phyloP scores from a whole-genome alignment of 2,797 vertebrate species.

The Vespertilio murinus region DNA sequence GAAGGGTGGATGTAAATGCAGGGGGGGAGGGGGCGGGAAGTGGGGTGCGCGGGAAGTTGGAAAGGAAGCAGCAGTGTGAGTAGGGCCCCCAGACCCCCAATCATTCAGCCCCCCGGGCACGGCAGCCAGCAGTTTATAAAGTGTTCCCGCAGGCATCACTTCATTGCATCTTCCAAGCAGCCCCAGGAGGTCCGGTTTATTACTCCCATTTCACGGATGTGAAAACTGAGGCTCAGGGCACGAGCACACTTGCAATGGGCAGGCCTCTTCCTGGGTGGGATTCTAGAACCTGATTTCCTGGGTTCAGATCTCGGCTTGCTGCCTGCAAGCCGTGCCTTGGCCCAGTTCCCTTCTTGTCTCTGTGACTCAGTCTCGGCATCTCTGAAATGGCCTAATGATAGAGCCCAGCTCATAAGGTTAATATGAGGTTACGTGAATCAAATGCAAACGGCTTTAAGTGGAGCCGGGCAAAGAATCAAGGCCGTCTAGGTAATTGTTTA shows the following conservation, averaged over 20 bases:
- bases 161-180: background rate
- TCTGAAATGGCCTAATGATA: background rate
- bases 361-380: background rate
- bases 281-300: background rate
- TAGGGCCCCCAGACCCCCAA: background rate
- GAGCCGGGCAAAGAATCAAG: background rate
- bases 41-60: background rate
- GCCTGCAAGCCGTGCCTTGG: background rate
- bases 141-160: background rate
- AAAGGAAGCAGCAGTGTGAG: background rate
- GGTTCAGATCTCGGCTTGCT: background rate
- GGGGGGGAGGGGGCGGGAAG: background rate
- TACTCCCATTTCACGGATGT: background rate
- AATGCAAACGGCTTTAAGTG: background rate
- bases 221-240: constrained; percentile 4
- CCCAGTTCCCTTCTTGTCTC: background rate
- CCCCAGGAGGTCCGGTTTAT: background rate
- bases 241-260: background rate
- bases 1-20: accelerated
- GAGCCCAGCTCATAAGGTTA: background rate
- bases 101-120: background rate
- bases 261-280: background rate
- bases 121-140: background rate
- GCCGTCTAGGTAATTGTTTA: background rate
- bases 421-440: background rate